Percentiles rank a stretch among this genome's conserved stretches.
Evolutionary conservation across 2,113 vertebrate genomes (phyloP).

Genomic region (Ceyx melanurus): DNA sequence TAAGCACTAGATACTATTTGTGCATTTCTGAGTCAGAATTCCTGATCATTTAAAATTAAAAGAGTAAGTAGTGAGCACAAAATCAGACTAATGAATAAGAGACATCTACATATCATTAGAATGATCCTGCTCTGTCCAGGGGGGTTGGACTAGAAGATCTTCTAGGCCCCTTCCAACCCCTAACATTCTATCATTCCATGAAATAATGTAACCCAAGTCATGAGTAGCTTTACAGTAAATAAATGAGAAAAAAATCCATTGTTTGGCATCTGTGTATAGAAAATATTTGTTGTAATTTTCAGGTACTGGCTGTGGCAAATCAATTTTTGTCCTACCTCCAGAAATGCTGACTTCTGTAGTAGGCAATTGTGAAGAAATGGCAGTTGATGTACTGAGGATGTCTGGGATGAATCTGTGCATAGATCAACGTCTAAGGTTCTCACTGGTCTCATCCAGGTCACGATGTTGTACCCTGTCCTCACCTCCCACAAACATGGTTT

Average conservation of each 20-base stretch:
- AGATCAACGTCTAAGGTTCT: neutral
- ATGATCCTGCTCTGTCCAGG: too few species aligned
- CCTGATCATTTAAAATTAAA: neutral
- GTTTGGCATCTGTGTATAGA: neutral
- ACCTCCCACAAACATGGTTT: neutral
- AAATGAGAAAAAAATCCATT: neutral
- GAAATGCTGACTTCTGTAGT: neutral
- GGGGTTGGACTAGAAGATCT: too few species aligned
- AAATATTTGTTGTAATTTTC: neutral
- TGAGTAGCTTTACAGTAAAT: neutral
- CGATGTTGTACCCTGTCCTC: neutral
- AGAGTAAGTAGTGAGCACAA: neutral
- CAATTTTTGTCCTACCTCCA: neutral
- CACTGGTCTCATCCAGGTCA: neutral
- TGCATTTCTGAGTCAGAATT: neutral
- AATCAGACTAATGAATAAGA: neutral
- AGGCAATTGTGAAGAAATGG: neutral
- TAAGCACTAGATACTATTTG: neutral
- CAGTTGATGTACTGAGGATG: accelerated
- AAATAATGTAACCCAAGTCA: neutral
- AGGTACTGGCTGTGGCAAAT: neutral
- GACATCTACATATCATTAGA: neutral
- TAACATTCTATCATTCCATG: too few species aligned
- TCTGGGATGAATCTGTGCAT: neutral
- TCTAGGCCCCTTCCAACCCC: too few species aligned